Percentiles rank a stretch among this genome's conserved stretches.
These are phyloP conservation scores for Mya arenaria DNA, from an alignment of 1,140 invertebrate genomes.

Conservation along the genomic window DNA sequence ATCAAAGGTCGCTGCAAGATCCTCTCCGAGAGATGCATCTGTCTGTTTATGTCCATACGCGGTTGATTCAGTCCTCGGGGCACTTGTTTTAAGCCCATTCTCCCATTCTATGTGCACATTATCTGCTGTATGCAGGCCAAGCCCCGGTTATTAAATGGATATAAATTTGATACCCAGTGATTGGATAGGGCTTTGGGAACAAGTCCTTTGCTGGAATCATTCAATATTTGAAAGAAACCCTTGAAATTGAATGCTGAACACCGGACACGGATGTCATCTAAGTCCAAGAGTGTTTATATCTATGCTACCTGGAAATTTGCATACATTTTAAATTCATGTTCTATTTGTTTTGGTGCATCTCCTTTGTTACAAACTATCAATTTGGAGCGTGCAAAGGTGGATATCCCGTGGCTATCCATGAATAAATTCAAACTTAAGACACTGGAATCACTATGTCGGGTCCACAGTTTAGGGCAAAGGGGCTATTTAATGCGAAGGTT, in stretches of 20 bases:
- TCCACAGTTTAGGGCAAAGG: not conserved
- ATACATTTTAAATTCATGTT: constrained; percentile 30
- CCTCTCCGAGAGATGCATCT: constrained; percentile 16
- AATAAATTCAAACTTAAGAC: not conserved
- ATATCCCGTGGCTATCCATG: not conserved
- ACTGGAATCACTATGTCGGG: not conserved
- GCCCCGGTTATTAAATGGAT: constrained; percentile 40
- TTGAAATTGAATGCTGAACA: constrained; percentile 47
- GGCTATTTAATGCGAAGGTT: not conserved
- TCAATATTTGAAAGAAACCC: not conserved
- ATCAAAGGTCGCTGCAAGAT: constrained; percentile 37
- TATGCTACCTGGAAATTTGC: constrained; percentile 47
- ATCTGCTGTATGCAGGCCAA: not conserved
- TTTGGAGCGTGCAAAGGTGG: not conserved
- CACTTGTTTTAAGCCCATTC: constrained; percentile 2
- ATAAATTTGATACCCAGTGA: constrained; percentile 48
- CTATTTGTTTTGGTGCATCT: not conserved
- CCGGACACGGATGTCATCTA: constrained; percentile 34
- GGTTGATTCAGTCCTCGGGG: not conserved
- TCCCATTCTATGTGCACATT: not conserved
- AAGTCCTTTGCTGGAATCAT: constrained; percentile 3
- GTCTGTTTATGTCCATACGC: not conserved
- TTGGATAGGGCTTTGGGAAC: constrained; percentile 27
- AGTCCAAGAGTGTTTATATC: constrained; percentile 31
- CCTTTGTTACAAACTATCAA: not conserved